These are phyloP conservation scores for Solen grandis DNA, from an alignment of 1,140 invertebrate species.

Conservation along the genomic window DNA sequence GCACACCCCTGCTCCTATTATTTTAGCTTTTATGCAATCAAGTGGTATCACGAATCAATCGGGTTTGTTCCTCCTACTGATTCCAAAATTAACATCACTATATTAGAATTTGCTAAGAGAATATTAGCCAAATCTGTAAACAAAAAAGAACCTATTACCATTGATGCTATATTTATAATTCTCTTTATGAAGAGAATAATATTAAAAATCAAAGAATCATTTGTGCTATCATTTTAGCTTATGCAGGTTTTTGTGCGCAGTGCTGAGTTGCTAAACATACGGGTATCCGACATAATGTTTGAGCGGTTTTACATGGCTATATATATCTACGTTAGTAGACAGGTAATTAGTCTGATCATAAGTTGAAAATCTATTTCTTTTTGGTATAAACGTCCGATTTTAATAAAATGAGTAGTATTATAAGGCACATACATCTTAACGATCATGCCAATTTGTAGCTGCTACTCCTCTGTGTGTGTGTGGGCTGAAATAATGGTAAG, in stretches of 20 bases:
- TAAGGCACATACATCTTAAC: no score
- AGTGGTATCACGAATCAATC: neutral
- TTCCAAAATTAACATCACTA: neutral
- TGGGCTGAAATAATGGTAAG: no score
- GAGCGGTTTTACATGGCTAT: neutral
- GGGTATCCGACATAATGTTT: slow-evolving; percentile 5
- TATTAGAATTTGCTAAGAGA: neutral
- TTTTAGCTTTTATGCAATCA: slow-evolving; percentile 6
- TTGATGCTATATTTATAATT: slow-evolving; percentile 6
- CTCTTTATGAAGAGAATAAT: neutral
- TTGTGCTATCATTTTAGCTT: neutral
- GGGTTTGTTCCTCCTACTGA: neutral
- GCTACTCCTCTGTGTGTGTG: no score
- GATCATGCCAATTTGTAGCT: no score
- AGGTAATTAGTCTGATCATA: no score
- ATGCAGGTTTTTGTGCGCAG: slow-evolving; percentile 15
- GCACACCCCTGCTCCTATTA: neutral
- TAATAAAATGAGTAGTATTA: no score
- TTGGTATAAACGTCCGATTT: no score
- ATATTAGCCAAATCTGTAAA: neutral
- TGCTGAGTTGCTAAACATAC: neutral
- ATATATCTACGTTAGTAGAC: no score
- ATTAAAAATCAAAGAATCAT: slow-evolving; percentile 16
- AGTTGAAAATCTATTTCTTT: no score
- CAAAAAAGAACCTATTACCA: neutral